These are phyloP conservation scores for Lepilemur ruficaudatus DNA, from an alignment of 2,797 vertebrate genomes.

Conservation along the genomic window DNA sequence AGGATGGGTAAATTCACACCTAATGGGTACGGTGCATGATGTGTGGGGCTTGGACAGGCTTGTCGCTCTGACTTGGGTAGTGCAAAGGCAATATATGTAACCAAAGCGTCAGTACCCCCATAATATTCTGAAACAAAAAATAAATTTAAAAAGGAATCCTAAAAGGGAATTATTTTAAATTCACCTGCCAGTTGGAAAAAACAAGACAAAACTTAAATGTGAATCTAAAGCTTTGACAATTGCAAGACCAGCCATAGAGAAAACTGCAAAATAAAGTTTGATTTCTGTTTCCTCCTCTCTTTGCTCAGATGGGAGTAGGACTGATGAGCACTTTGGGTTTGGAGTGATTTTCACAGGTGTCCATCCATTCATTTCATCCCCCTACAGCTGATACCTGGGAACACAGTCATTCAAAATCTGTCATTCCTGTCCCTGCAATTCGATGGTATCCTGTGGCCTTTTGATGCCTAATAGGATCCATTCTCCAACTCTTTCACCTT, in stretches of 20 bases:
- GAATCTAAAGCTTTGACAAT: neutral
- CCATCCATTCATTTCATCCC: neutral
- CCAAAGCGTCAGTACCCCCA: too few relatives aligned
- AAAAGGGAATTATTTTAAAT: conserved; percentile 25
- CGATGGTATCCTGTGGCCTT: neutral
- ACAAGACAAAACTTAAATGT: neutral
- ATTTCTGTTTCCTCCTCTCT: neutral
- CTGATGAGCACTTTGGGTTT: neutral
- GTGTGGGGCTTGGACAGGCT: too few relatives aligned
- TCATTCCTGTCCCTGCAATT: neutral
- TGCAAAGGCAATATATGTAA: too few relatives aligned
- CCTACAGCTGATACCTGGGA: neutral
- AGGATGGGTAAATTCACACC: too few relatives aligned
- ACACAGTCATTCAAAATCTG: neutral
- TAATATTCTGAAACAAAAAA: too few relatives aligned
- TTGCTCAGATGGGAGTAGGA: neutral
- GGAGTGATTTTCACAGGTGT: neutral
- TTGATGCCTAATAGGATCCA: neutral
- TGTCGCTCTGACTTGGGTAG: too few relatives aligned
- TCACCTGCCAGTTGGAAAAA: neutral
- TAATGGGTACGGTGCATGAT: too few relatives aligned
- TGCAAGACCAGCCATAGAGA: neutral
- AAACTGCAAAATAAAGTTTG: neutral
- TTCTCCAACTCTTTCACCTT: neutral
- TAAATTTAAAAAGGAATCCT: neutral